Evolutionary conservation across 35 echinoderm and acorn worm genomes (phyloP).

Genomic region (Acanthaster planci): DNA sequence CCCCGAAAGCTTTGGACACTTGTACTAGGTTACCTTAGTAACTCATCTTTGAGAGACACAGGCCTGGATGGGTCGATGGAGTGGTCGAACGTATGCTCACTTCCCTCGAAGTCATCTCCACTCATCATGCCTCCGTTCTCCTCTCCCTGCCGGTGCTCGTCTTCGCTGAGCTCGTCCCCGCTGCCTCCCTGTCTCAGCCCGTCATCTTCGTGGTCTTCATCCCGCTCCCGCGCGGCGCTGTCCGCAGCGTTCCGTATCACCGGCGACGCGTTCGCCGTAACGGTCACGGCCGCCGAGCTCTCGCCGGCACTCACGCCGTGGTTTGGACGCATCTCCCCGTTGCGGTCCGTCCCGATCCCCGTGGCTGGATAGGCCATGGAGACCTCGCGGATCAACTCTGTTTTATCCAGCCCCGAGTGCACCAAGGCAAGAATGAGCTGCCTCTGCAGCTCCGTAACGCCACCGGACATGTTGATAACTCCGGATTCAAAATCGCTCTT

Average conservation of each 20-base stretch:
- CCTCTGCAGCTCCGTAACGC: constrained; percentile 74
- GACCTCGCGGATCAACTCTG: constrained; percentile 69
- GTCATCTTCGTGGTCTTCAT: constrained; percentile 19
- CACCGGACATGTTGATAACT: constrained; percentile 54
- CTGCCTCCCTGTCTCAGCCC: not conserved
- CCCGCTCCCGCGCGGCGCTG: not conserved
- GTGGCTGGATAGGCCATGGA: not conserved
- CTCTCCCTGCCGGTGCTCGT: constrained; percentile 43
- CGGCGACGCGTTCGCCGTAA: not conserved
- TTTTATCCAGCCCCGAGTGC: constrained; percentile 63
- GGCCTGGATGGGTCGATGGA: constrained; percentile 56
- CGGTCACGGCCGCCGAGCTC: constrained; percentile 17
- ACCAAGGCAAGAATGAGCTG: constrained; percentile 74
- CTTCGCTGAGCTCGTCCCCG: constrained; percentile 26
- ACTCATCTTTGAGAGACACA: constrained; percentile 62
- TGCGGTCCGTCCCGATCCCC: constrained; percentile 20
- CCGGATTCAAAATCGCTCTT: too few relatives aligned
- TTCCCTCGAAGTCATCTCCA: constrained; percentile 58
- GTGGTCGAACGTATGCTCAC: constrained; percentile 7
- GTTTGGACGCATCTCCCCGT: constrained; percentile 15
- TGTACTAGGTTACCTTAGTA: constrained; percentile 58
- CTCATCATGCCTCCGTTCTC: constrained; percentile 63
- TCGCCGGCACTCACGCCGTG: constrained; percentile 10
- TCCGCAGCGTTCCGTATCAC: not conserved
- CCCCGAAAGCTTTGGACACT: too few relatives aligned